Percentiles rank a stretch among this genome's conserved stretches.
These are phyloP conservation scores for Parnassius orleans DNA, from an alignment of 2,888 invertebrate species.

Conservation along the genomic window DNA sequence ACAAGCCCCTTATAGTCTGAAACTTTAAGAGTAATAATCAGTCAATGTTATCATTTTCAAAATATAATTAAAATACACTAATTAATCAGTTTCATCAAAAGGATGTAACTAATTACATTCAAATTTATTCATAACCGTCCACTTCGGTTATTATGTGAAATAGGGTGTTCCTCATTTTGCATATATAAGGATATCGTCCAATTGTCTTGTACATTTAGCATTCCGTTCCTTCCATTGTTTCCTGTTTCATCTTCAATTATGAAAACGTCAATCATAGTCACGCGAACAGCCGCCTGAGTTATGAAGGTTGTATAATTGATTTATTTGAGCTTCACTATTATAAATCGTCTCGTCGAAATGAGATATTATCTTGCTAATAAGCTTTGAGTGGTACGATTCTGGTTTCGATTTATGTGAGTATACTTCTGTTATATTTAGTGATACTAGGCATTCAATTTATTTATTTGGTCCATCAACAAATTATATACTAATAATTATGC, in stretches of 20 bases:
- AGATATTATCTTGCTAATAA: slow-evolving; percentile 1
- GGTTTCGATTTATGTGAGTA: not conserved
- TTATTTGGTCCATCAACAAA: too few relatives aligned
- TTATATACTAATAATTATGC: too few relatives aligned
- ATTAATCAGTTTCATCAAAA: too few relatives aligned
- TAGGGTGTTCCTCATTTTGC: slow-evolving; percentile 2
- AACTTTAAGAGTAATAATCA: too few relatives aligned
- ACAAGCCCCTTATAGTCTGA: too few relatives aligned
- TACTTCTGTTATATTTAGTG: not conserved
- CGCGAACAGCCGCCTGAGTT: not conserved
- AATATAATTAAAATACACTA: too few relatives aligned
- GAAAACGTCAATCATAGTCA: slow-evolving; percentile 1
- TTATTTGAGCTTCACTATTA: slow-evolving; percentile 1
- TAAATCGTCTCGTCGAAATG: not conserved
- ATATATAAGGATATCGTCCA: not conserved
- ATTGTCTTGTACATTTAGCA: not conserved
- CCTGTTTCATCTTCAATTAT: slow-evolving; percentile 5
- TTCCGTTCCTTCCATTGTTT: slow-evolving; percentile 4
- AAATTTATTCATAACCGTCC: not conserved
- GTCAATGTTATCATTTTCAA: too few relatives aligned
- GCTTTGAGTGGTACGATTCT: not conserved
- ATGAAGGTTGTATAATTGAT: slow-evolving; percentile 3
- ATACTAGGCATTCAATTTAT: too few relatives aligned
- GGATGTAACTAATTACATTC: not conserved
- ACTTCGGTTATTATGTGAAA: not conserved